Evolutionary conservation across 2,797 vertebrate species (phyloP), one percentile per base, ranked within the genome.

Genomic region (Crossoptilon crossoptilon): DNA sequence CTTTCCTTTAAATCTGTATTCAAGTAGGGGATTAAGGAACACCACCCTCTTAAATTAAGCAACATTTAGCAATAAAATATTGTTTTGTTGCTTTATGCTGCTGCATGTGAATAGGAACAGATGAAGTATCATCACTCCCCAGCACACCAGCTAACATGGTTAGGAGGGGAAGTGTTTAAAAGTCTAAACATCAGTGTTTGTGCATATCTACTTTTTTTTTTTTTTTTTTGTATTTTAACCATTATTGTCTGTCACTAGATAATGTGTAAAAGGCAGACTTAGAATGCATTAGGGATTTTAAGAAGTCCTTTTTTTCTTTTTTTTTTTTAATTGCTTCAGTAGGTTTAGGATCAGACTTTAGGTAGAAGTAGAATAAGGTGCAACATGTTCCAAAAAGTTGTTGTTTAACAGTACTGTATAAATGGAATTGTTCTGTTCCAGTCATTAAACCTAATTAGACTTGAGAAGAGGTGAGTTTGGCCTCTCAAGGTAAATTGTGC

Each of bases 381-480:
- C 73, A 92, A 73, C 35, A 5, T 68, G 84, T 95, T 96, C 88
- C 86, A 83, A 63, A 90, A 90, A 88, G 62, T 64, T 5, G 9
- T 51, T 2, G 1, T 53, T 92, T 27, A 92, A 91, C 88, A 93
- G 56, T 93, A 14, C 43, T 24, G 35, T 75, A 22, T 83, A 91
- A 90, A 87, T 63, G 89, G 66, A 83, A 72, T 91, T 94, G 84
- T 94, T 95, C 78, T 94, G 77, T 90, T 91, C 78, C 55, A 94
- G 29, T 74, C 80, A 94, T 94, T 96, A 93, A 73, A 81, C 80
- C 41, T 87, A 77, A 95, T 92, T 85, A 95, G 79, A 44, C 35
- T 87, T 85, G 66, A 82, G 64, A 93, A 93, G 78, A 80, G 43
- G 21, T 91, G 63, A 83, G 74, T 90, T 93, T 94, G 74, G 71